Conservation (phyloP, 92 coral and sea anemone species). For the Parazoanthus swiftii region DNA sequence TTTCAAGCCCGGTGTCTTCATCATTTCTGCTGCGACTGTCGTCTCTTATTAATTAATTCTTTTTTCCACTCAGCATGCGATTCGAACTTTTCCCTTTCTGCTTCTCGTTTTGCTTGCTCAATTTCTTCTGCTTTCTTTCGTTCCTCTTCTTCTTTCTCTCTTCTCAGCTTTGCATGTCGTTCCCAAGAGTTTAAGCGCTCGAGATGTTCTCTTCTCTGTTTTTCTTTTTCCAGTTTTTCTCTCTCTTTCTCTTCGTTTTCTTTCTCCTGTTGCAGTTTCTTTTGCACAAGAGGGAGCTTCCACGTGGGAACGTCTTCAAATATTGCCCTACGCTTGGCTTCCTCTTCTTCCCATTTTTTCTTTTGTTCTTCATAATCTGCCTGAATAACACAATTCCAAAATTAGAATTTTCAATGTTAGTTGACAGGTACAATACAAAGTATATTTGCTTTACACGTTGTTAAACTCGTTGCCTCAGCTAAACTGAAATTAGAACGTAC, state of each 20-base stretch:
- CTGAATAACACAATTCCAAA: neutral
- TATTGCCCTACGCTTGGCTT: neutral
- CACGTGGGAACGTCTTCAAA: neutral
- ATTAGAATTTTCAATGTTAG: neutral
- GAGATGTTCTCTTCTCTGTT: neutral
- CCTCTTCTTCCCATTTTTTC: slow-evolving; percentile 10
- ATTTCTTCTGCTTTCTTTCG: neutral
- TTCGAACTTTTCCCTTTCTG: neutral
- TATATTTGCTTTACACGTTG: neutral
- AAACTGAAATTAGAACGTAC: too few relatives aligned
- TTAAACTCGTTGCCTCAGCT: neutral
- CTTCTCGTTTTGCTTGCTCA: neutral
- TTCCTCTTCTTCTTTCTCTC: neutral
- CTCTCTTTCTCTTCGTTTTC: neutral
- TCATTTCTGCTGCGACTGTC: neutral
- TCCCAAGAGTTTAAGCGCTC: neutral
- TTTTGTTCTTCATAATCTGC: neutral
- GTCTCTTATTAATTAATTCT: neutral
- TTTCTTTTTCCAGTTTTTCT: neutral
- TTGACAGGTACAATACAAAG: neutral
- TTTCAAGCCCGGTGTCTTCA: neutral
- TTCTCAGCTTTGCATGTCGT: neutral
- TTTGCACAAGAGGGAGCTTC: neutral
- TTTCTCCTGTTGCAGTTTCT: neutral
- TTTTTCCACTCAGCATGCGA: neutral